Evolutionary conservation across 2,113 vertebrate genomes (phyloP).

Genomic region (Crotalus helleri): DNA sequence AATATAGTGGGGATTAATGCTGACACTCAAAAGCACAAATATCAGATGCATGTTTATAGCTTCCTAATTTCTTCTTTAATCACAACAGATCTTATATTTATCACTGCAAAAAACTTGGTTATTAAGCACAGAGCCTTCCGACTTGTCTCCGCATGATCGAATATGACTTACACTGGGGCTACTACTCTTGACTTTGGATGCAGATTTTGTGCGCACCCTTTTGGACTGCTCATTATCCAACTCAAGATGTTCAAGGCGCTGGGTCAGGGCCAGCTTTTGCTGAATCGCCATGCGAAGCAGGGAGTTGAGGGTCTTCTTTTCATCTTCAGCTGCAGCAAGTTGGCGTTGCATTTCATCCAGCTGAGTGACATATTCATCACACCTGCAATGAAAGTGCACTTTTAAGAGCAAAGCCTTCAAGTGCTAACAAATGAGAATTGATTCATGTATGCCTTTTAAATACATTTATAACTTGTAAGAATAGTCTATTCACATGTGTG

Average conservation of each 20-base stretch:
- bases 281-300: conserved; percentile 98
- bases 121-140: conserved; percentile 78
- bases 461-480: neutral
- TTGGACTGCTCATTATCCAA: conserved; percentile 89
- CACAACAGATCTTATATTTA: conserved; percentile 98
- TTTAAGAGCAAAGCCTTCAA: conserved; percentile 12
- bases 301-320: conserved; percentile 98
- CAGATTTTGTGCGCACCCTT: conserved; percentile 78
- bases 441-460: neutral
- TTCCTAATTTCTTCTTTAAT: conserved; percentile 67
- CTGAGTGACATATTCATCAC: conserved; percentile 95
- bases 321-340: conserved; percentile 92
- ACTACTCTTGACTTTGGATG: conserved; percentile 81
- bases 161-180: conserved; percentile 86
- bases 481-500: neutral
- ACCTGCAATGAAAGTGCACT: conserved; percentile 69
- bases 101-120: conserved; percentile 90
- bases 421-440: neutral
- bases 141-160: conserved; percentile 78
- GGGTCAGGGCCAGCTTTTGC: conserved; percentile 96
- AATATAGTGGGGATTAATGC: conserved; percentile 79
- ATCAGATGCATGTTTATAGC: conserved; percentile 41
- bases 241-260: conserved; percentile 94
- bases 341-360: conserved; percentile 98
- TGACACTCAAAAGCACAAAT: conserved; percentile 57